Evolutionary conservation across 2,888 invertebrate genomes (phyloP), one percentile per base, ranked within the genome.

Genomic region (Flexamia atlantica): DNA sequence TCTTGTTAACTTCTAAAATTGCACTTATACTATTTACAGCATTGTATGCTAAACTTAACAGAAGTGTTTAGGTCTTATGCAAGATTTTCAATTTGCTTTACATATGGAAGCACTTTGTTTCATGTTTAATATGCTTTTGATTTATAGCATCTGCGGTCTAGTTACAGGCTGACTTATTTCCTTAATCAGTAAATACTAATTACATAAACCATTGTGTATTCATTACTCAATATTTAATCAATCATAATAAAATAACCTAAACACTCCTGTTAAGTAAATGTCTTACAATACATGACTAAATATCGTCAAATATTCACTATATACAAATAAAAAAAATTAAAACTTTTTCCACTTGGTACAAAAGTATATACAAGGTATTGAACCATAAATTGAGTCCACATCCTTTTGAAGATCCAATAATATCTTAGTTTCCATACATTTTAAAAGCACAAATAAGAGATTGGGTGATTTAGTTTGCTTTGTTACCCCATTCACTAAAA

Each of bases 1-100:
- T 76, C 42, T 46, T 17, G 76, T 76, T 76, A 76, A 76, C 76
- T 76, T 76, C 42, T 76, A 76, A 76, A 76, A 76, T 76, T 76
- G 76, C 76, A 76, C 76, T 76, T 76, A 76, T 25, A 42, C 28
- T 76, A 76, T 76, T 76, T 76, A 76, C 76, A 76, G 76, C 50
- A 46, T 76, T 28, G 17, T 28, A 28, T 76, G 76, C 28, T 76
- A 28, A 25, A 76, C 46, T 64, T 30, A 30, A 9, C 46, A 76
- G 25, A 28, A 76, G 28, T 46, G 36, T 76, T 76, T n/a, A 20
- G 25, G 50, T 42, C 20, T 20, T 32, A 10, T 3, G 4, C 10
- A 12, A 70, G n/a, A n/a, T n/a, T n/a, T n/a, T n/a, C n/a, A n/a
- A n/a, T n/a, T n/a, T 70, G 9, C 28, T 36, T 64, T 28, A 64